These are phyloP conservation scores for Pseudomyrmex pallidus DNA, from an alignment of 1,140 invertebrate species.

Conservation along the genomic window DNA sequence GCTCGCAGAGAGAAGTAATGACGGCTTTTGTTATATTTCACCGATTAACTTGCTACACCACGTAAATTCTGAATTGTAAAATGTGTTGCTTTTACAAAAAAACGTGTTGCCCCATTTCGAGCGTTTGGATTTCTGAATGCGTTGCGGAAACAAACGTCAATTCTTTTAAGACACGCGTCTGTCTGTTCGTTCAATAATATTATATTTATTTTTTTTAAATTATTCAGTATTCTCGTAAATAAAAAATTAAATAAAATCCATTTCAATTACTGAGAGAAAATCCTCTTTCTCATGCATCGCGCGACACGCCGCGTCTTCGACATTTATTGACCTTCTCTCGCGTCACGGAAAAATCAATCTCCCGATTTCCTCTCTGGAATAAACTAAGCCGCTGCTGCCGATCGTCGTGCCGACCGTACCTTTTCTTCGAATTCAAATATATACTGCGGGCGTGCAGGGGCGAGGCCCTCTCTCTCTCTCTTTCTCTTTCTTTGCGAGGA, in stretches of 20 bases:
- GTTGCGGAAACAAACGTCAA: no score
- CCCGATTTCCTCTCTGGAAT: slow-evolving; percentile 47
- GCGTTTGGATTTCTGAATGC: no score
- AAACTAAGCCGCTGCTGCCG: slow-evolving; percentile 45
- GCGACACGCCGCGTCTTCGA: background rate
- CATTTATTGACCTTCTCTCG: slow-evolving; percentile 24
- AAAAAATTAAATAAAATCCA: background rate
- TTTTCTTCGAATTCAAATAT: slow-evolving; percentile 81
- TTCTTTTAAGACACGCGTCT: no score
- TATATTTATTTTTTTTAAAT: no score
- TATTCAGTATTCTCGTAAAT: background rate
- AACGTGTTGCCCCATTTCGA: no score
- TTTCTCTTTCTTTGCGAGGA: slow-evolving; percentile 1
- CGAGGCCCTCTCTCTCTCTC: slow-evolving; percentile 16
- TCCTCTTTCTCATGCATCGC: background rate
- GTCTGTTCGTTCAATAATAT: no score
- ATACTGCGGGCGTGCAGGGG: slow-evolving; percentile 58
- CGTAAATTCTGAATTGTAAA: background rate
- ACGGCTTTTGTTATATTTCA: slow-evolving; percentile 6
- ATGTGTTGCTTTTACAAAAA: no score
- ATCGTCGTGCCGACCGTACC: slow-evolving; percentile 66
- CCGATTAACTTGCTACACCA: background rate
- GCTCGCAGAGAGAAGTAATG: slow-evolving; percentile 2
- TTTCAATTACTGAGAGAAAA: background rate
- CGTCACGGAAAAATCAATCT: slow-evolving; percentile 47